A percentile compares a stretch with the other conserved stretches of the same genome.
Conservation (phyloP, 2,888 invertebrate species). For the Adela reaumurella region DNA sequence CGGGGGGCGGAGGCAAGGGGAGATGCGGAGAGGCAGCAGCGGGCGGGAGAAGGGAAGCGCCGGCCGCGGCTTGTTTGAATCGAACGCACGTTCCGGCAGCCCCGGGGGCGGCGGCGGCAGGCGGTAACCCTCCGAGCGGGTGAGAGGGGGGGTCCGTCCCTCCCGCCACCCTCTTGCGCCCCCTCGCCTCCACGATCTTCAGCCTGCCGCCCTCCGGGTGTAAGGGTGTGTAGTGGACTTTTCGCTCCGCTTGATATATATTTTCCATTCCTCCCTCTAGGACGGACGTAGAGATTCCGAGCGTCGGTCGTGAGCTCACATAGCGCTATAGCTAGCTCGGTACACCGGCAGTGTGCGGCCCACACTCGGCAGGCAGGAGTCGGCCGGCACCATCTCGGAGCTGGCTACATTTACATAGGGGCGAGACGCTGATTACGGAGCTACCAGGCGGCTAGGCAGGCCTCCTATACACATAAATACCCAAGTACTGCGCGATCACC, state of each 20-base stretch:
- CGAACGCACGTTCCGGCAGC: slow-evolving; percentile 49
- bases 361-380: neutral
- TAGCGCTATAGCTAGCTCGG: slow-evolving; percentile 9
- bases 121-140: slow-evolving; percentile 19
- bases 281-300: neutral
- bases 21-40: slow-evolving; percentile 19
- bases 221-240: slow-evolving; percentile 48
- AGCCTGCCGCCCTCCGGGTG: neutral
- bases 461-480: neutral
- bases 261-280: slow-evolving; percentile 44
- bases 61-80: slow-evolving; percentile 47
- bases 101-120: slow-evolving; percentile 22
- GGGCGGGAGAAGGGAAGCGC: slow-evolving; percentile 20
- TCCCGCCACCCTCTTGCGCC: slow-evolving; percentile 4
- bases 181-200: slow-evolving; percentile 4
- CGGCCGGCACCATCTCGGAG: slow-evolving; percentile 8
- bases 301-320: slow-evolving; percentile 31
- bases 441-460: neutral
- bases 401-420: neutral
- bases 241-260: slow-evolving; percentile 53
- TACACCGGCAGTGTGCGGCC: neutral
- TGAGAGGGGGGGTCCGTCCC: slow-evolving; percentile 12
- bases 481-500: too few relatives aligned
- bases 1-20: slow-evolving; percentile 15
- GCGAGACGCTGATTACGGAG: neutral